A percentile compares a stretch with the other conserved stretches of the same genome.
phyloP scores from a whole-genome alignment of 1,140 invertebrate genomes.

The Drosophila lowei region DNA sequence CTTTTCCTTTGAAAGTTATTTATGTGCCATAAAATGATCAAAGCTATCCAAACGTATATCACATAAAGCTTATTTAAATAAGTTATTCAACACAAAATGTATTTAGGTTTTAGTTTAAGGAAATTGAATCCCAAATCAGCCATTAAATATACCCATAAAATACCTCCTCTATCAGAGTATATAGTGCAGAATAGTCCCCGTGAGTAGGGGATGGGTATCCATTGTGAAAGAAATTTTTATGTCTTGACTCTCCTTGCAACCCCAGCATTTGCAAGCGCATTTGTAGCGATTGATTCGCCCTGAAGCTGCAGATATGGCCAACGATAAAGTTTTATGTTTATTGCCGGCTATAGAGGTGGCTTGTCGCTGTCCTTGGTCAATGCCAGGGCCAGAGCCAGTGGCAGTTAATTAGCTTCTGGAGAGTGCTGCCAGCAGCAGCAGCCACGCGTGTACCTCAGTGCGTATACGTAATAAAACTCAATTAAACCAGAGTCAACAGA shows the following conservation, averaged over 20 bases:
- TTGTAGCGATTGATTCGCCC: slow-evolving; percentile 50
- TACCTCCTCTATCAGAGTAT: neutral
- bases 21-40: no score
- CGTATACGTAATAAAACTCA: slow-evolving; percentile 59
- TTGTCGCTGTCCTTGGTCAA: slow-evolving; percentile 2
- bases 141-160: slow-evolving; percentile 26
- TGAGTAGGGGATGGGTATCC: neutral
- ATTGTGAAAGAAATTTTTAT: slow-evolving; percentile 10
- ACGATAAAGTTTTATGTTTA: slow-evolving; percentile 61
- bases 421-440: neutral
- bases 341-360: slow-evolving; percentile 11
- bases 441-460: slow-evolving; percentile 21
- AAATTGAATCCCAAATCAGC: slow-evolving; percentile 20
- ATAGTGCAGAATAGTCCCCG: slow-evolving; percentile 15
- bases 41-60: no score
- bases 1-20: no score
- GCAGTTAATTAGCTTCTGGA: slow-evolving; percentile 34
- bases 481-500: slow-evolving; percentile 55
- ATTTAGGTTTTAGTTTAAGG: slow-evolving; percentile 11
- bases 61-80: no score
- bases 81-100: slow-evolving; percentile 13
- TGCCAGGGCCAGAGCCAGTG: neutral
- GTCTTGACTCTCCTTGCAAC: slow-evolving; percentile 5
- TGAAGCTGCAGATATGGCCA: slow-evolving; percentile 43
- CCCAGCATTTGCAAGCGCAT: slow-evolving; percentile 33